A percentile compares a stretch with the other conserved stretches of the same genome.
Conservation (phyloP, 1,140 invertebrate species). For the Tribolium madens region DNA sequence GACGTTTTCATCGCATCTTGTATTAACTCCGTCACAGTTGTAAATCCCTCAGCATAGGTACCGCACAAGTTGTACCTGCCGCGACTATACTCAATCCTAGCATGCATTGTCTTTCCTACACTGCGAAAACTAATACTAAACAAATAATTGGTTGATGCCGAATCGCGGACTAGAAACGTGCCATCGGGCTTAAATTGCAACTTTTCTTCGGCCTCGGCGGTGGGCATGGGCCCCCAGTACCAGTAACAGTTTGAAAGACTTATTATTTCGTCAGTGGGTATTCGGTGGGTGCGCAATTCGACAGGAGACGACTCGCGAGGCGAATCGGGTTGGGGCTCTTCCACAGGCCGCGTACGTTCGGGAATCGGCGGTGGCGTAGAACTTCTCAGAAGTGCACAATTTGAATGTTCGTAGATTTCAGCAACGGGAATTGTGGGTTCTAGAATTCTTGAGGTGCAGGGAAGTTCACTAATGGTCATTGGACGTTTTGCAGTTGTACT, state of each 20-base stretch:
- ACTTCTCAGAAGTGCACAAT: neutral
- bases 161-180: constrained; percentile 83
- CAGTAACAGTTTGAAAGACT: constrained; percentile 63
- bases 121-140: constrained; percentile 81
- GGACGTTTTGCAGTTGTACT: neutral
- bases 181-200: constrained; percentile 80
- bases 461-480: neutral
- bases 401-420: neutral
- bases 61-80: constrained; percentile 72
- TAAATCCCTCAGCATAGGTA: constrained; percentile 71
- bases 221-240: constrained; percentile 69
- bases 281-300: constrained; percentile 20
- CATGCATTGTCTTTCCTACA: constrained; percentile 78
- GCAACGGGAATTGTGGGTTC: neutral
- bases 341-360: neutral
- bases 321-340: neutral
- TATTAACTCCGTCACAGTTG: constrained; percentile 76
- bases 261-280: constrained; percentile 55
- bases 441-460: neutral
- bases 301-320: neutral
- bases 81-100: constrained; percentile 76
- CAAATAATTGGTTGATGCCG: constrained; percentile 77
- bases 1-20: constrained; percentile 77
- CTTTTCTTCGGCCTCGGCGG: constrained; percentile 66
- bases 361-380: neutral